Evolutionary conservation across 1,140 invertebrate species (phyloP), one percentile per base, ranked within the genome.

Genomic region (Ostrea denselamellosa): DNA sequence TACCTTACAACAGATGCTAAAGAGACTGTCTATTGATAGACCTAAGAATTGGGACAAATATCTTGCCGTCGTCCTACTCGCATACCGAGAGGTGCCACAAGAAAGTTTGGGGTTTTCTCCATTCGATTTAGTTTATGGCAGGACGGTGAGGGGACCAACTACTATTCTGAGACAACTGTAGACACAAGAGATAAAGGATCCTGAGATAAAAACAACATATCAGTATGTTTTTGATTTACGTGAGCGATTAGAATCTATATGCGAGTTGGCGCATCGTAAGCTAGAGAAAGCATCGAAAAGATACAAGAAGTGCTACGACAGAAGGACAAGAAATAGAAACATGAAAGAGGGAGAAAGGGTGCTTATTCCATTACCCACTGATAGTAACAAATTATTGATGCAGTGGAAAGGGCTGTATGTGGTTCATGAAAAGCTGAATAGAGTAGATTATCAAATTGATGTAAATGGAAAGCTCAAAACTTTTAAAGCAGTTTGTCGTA

Each of bases 41-140:
- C 88, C 87, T n/a, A 12, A 86, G 53, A 89, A 90, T 34, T 91
- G 89, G 89, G 90, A 92, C 77, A 71, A 87, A 83, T 91, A 90
- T 51, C 8, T 91, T 14, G 12, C 52, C 14, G 34, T 87, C 5
- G 8, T 92, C 0, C 62, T 91, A 22, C 91, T 90, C 87, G 88
- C 88, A 19, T 91, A 92, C n/a, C 54, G 88, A 14, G 89, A 91
- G n/a, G 84, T 88, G 9, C 87, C 89, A 10, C 88, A 87, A 71
- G 83, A 83, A 14, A 88, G 14, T 25, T 44, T 85, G 58, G 91
- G 92, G 54, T 92, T 92, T 86, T 89, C 86, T 22, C 91, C 91
- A 51, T 92, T 92, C 88, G 91, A 90, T 28, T 77, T 93, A 44
- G 34, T 93, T n/a, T 93, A 90, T 91, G 92, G 92, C 19, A 82